phyloP scores from a whole-genome alignment of 1,140 invertebrate genomes.

The Lithobius niger region DNA sequence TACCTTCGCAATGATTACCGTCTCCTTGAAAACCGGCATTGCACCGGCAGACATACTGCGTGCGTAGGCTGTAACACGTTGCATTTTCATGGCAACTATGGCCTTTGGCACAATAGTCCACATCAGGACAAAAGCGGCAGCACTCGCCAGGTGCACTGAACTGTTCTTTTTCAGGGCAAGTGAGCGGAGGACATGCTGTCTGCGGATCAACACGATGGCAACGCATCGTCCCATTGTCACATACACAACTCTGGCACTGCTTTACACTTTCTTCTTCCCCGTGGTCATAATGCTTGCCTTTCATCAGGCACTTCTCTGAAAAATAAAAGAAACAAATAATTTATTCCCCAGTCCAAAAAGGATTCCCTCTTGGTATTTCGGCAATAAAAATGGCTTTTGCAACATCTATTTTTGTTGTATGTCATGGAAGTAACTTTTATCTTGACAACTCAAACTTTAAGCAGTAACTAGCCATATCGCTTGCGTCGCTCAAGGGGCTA shows the following conservation, averaged over 20 bases:
- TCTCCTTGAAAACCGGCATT: slow-evolving; percentile 65
- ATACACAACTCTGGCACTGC: slow-evolving; percentile 50
- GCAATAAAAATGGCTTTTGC: background rate
- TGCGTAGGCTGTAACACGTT: slow-evolving; percentile 68
- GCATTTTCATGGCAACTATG: slow-evolving; percentile 68
- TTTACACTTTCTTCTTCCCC: slow-evolving; percentile 56
- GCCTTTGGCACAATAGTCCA: slow-evolving; percentile 72
- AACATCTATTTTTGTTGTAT: background rate
- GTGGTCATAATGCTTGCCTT: slow-evolving; percentile 64
- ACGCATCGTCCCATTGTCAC: slow-evolving; percentile 62
- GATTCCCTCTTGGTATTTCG: background rate
- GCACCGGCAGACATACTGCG: slow-evolving; percentile 69
- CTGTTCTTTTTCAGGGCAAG: slow-evolving; percentile 61
- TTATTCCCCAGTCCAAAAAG: slow-evolving; percentile 10
- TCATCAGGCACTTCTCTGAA: slow-evolving; percentile 61
- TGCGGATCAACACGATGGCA: slow-evolving; percentile 58
- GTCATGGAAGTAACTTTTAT: too few species aligned
- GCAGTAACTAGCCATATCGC: background rate
- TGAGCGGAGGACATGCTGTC: slow-evolving; percentile 57
- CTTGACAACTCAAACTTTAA: background rate
- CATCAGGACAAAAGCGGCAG: slow-evolving; percentile 78
- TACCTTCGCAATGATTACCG: slow-evolving; percentile 60
- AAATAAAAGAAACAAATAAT: slow-evolving; percentile 23
- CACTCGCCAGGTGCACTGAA: slow-evolving; percentile 69
- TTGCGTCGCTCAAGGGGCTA: too few species aligned